phyloP scores from a whole-genome alignment of 2,888 invertebrate species.

The Pollenia labialis region DNA sequence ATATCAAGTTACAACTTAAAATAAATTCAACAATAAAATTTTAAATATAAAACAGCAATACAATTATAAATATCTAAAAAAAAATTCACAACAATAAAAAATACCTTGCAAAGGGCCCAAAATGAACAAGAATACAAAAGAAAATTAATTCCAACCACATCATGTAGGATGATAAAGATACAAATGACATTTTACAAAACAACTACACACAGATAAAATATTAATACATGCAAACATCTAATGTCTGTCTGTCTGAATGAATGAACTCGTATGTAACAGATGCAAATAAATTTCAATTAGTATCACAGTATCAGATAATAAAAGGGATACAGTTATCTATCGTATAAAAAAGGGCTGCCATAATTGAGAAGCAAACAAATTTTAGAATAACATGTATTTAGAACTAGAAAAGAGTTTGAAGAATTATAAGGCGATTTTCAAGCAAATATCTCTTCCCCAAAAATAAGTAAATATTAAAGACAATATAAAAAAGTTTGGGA shows the following conservation, averaged over 20 bases:
- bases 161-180: conserved; percentile 62
- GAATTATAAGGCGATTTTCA: too few species aligned
- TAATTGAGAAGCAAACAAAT: too few species aligned
- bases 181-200: conserved; percentile 51
- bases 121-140: conserved; percentile 42
- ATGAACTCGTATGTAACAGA: conserved; percentile 45
- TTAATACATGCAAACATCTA: conserved; percentile 40
- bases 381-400: too few species aligned
- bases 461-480: too few species aligned
- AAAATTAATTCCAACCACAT: conserved; percentile 65
- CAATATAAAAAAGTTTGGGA: too few species aligned
- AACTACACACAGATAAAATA: not conserved
- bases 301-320: conserved; percentile 1
- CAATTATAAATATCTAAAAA: conserved; percentile 61
- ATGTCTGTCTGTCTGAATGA: conserved; percentile 23
- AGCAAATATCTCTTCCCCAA: too few species aligned
- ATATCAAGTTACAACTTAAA: conserved; percentile 70
- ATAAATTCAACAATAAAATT: conserved; percentile 38
- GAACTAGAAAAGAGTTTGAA: too few species aligned
- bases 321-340: not conserved
- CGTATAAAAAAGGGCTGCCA: too few species aligned
- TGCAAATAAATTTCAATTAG: conserved; percentile 58
- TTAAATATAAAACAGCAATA: conserved; percentile 30
- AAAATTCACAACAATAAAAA: conserved; percentile 43
- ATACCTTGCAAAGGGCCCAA: conserved; percentile 1